Evolutionary conservation across 2,888 invertebrate species (phyloP), one percentile per base, ranked within the genome.

Genomic region (Neoascia interrupta): DNA sequence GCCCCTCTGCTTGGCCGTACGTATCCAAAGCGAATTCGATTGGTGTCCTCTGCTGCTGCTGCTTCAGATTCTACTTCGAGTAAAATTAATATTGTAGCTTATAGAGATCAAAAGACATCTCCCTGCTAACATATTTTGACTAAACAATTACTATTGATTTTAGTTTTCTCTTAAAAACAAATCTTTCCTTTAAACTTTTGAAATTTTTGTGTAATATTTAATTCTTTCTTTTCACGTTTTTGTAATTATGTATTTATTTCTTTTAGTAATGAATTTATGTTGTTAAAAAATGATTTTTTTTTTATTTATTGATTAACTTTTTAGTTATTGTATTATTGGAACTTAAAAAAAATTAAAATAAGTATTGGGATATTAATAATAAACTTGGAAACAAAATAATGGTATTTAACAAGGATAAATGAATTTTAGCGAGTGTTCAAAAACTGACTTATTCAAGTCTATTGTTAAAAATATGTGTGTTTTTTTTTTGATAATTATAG

Each of bases 1-100:
- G 90, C 88, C 84, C 90, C 90, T 85, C 87, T 90, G 88, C 89
- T 90, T 87, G 88, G 88, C 85, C 88, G 88, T 85, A 86, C 87
- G 82, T 87, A 86, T 84, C 84, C 64, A 56, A 83, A 83, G 80
- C 81, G 82, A 82, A 81, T 81, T 79, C 82, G 70, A 70, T 81
- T 83, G 82, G 79, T 81, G 74, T 79, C 82, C 72, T 66, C 79
- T 81, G 81, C 83, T 80, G 72, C 82, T 61, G 72, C 81, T 49
- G 74, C 80, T 81, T 80, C 81, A 74, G 74, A 66, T 75, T 84
- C 66, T 66, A 61, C 81, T 74, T 70, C 80, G 54, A 75, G 74
- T 70, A 81, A 82, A 60, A 84, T 83, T 79, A 82, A 81, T 80
- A 82, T 76, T 63, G 49, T 81, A 81, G 74, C 68, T 66, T 82